These are phyloP conservation scores for Chloroceryle amazona DNA, from an alignment of 2,797 vertebrate species.

Conservation along the genomic window DNA sequence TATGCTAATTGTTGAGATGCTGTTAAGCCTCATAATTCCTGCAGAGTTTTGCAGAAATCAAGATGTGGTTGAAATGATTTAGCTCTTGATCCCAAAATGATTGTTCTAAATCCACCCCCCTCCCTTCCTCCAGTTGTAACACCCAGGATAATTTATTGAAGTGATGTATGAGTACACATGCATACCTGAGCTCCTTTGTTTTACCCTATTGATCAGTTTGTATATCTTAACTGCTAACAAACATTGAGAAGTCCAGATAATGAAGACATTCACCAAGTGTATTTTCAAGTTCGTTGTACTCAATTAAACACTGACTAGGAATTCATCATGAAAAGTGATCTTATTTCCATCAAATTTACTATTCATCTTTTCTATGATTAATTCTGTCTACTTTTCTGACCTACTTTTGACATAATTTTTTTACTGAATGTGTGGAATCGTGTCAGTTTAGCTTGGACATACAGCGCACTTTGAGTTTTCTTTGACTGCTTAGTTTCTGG, in stretches of 20 bases:
- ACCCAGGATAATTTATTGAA: conserved; percentile 80
- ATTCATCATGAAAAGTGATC: conserved; percentile 57
- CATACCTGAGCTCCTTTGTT: conserved; percentile 84
- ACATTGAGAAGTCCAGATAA: conserved; percentile 68
- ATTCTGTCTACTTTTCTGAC: conserved; percentile 60
- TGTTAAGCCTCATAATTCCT: conserved; percentile 85
- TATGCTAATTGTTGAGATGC: conserved; percentile 87
- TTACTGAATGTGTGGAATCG: not conserved
- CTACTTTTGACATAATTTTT: conserved; percentile 27
- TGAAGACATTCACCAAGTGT: conserved; percentile 53
- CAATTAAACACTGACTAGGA: conserved; percentile 74
- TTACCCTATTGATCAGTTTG: conserved; percentile 82
- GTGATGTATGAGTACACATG: conserved; percentile 81
- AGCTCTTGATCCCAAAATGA: conserved; percentile 85
- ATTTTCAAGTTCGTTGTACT: conserved; percentile 70
- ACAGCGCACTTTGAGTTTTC: not conserved
- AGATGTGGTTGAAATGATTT: conserved; percentile 84
- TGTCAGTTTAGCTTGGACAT: conserved; percentile 2
- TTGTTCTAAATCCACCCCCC: conserved; percentile 75
- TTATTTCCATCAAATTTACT: conserved; percentile 60
- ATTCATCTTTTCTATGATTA: conserved; percentile 53
- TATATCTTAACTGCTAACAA: conserved; percentile 76
- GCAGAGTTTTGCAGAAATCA: conserved; percentile 82
- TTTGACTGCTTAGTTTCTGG: not conserved
- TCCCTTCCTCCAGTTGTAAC: conserved; percentile 60